These are phyloP conservation scores for Tridacna gigas DNA, from an alignment of 2,888 invertebrate genomes.

Conservation along the genomic window DNA sequence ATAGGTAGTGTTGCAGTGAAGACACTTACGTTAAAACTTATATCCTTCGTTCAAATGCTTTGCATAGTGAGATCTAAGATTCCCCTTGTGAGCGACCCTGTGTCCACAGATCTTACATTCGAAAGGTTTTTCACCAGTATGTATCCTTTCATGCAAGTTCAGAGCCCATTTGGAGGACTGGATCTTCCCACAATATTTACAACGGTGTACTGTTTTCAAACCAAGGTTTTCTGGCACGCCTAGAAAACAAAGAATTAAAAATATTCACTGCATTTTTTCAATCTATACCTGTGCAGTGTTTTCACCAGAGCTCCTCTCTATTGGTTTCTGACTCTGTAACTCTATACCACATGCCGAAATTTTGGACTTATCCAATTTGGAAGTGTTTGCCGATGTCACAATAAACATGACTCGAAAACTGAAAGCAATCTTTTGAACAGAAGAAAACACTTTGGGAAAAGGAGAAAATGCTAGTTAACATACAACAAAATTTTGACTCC, in stretches of 20 bases:
- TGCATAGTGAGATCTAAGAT: conserved; percentile 33
- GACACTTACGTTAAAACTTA: conserved; percentile 2
- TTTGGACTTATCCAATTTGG: no score
- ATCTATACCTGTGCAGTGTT: no score
- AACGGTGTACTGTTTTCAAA: not conserved
- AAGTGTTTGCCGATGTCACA: no score
- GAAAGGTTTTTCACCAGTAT: conserved; percentile 39
- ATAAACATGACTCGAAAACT: no score
- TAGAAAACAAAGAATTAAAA: not conserved
- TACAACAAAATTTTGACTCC: no score
- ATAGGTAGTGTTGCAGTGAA: no score
- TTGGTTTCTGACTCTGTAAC: no score
- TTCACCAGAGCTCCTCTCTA: no score
- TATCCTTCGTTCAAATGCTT: not conserved
- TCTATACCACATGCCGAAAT: no score
- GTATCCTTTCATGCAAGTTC: conserved; percentile 19
- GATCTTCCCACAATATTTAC: conserved; percentile 27
- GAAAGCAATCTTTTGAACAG: no score
- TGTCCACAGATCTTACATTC: conserved; percentile 27
- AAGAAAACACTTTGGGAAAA: no score
- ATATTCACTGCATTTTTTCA: not conserved
- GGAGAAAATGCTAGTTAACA: no score
- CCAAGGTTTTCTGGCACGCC: not conserved
- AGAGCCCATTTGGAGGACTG: not conserved
- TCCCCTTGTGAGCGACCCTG: conserved; percentile 26